Evolutionary conservation across 2,888 invertebrate genomes (phyloP), one percentile per base, ranked within the genome.

Genomic region (Volucella inflata): DNA sequence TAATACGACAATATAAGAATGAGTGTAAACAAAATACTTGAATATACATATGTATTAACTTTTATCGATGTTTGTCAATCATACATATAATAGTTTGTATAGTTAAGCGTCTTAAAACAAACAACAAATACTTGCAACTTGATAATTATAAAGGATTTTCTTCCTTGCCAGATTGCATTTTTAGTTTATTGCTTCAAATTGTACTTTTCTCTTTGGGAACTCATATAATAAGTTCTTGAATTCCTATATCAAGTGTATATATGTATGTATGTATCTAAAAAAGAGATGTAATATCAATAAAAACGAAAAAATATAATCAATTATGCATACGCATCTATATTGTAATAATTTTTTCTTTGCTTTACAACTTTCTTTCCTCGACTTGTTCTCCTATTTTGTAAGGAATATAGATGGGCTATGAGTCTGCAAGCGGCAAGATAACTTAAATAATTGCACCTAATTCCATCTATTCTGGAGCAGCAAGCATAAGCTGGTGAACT

Each of bases 91-190:
- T 30, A 30, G 30, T 30, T 51, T 11, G 8, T n/a, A 10, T 42
- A 21, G 21, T 21, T 12, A 21, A 12, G 21, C 11, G 17, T 60
- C 12, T 8, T 12, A 60, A 42, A 11, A 53, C 10, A 14, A 44
- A 30, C 10, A 14, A 16, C 12, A 12, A 46, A 46, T 55, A 12
- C 21, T 30, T 68, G 12, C 42, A 46, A 68, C 36, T 55, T 44
- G 68, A 38, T 68, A 16, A 46, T 46, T 46, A 30, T 6, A 55
- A 55, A 44, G 30, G 38, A 55, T 6, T 30, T 30, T 75, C 30
- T 65, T 67, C 65, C 65, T 59, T 76, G 50, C 76, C 76, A 68
- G 68, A 76, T 53, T 42, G 76, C 76, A 76, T 76, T 76, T 76
- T 76, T 14, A 59, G 36, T 67, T 76, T 44, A 71, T 68, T 42